Conservation (phyloP, 2,797 vertebrate genomes). For the Neomorphus geoffroyi region DNA sequence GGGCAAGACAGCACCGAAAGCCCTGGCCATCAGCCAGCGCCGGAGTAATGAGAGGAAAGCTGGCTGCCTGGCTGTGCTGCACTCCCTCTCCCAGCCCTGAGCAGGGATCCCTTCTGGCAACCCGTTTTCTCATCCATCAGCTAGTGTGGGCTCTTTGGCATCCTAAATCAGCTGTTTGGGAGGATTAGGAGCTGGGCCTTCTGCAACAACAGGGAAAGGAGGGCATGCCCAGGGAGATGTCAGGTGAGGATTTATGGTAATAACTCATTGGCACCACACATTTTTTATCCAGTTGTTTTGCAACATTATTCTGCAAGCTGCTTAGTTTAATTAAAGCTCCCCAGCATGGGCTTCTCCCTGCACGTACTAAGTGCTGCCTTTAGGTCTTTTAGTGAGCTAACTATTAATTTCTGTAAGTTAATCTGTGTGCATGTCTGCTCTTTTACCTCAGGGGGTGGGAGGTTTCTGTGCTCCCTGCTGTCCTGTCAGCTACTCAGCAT, state of each 20-base stretch:
- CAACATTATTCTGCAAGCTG: not conserved
- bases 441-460: not conserved
- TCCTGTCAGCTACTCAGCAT: not conserved
- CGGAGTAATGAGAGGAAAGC: not conserved
- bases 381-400: not conserved
- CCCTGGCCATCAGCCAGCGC: not conserved
- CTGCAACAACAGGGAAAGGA: not conserved
- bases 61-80: accelerated
- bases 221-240: not conserved
- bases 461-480: not conserved
- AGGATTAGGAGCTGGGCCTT: not conserved
- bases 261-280: accelerated
- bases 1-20: not conserved
- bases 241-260: not conserved
- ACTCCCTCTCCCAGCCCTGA: not conserved
- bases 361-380: not conserved
- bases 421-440: not conserved
- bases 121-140: not conserved
- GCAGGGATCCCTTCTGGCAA: not conserved
- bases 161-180: not conserved
- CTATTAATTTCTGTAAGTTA: conserved; percentile 5
- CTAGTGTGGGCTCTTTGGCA: not conserved
- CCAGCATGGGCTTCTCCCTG: not conserved
- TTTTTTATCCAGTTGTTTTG: not conserved
- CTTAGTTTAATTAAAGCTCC: conserved; percentile 44